Conservation (phyloP, 2,113 vertebrate genomes). For the Otocyon megalotis region DNA sequence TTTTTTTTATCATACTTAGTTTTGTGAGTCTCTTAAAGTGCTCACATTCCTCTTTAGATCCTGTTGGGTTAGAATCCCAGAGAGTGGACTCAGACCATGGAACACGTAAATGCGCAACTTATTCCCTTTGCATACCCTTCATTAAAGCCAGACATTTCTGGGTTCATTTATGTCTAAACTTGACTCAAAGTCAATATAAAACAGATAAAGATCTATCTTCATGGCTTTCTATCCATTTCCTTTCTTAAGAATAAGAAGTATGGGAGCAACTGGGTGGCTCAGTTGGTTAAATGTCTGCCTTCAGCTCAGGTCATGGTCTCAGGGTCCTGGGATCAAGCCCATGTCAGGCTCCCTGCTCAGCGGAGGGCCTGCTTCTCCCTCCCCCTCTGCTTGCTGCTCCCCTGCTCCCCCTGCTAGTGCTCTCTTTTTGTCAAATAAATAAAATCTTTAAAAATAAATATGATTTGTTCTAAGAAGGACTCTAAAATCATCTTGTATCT, state of each 20-base stretch:
- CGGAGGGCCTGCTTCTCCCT: no score
- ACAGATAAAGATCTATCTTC: background rate
- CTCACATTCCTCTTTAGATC: accelerated
- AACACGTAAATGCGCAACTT: background rate
- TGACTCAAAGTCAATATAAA: background rate
- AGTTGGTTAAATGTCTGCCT: no score
- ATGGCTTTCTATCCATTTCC: background rate
- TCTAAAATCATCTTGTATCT: background rate
- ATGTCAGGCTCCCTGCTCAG: no score
- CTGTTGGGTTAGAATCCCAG: background rate
- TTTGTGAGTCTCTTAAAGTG: background rate
- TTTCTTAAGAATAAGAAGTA: background rate
- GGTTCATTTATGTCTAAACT: background rate
- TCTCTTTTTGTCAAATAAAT: no score
- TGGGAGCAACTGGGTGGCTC: no score
- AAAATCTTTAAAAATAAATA: no score
- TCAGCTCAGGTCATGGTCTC: no score
- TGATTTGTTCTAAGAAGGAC: background rate
- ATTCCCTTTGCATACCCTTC: background rate
- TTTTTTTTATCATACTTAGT: background rate
- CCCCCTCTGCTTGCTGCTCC: no score
- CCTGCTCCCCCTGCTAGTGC: no score
- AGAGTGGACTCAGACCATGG: background rate
- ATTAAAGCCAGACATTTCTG: background rate
- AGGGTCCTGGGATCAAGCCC: no score